Evolutionary conservation across 2,113 vertebrate genomes (phyloP), one percentile per base, ranked within the genome.

Genomic region (Megaceryle torquata): DNA sequence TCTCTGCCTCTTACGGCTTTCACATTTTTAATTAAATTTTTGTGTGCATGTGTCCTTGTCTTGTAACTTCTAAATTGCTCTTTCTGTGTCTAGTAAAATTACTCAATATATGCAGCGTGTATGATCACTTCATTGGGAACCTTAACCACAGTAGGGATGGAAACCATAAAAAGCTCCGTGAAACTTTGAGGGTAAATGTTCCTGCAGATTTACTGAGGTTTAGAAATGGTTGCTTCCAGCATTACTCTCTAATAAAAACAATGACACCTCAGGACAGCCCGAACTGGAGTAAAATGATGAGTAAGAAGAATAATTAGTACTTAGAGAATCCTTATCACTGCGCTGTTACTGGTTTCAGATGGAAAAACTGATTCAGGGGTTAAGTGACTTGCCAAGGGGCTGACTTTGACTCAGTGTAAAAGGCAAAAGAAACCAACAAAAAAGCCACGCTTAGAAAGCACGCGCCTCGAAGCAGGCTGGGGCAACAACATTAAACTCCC

Each of bases 11-110:
- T 92, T 94, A 86, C 13, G 61, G 94, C 95, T 90, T 97, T 97
- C 96, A 97, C 93, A 91, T 96, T 98, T 97, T 97, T 97, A 98
- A 98, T 98, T 97, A 96, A 97, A 89, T 97, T 98, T 97, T 98
- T 97, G 96, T 97, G 97, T 98, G 93, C 97, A 87, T 96, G 95
- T 97, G 96, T 96, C 97, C 97, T 96, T 97, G 93, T 96, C 97
- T 97, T 97, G 98, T 97, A 98, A 97, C 98, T 98, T 97, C 84
- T 43, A 95, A 96, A 97, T 98, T 97, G 97, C 95, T 97, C 96
- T 97, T 98, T 95, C 96, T 93, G 88, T 89, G 92, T 93, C 97
- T 96, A 89, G 95, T 82, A 28, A 96, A 98, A 98, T 98, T 98
- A 97, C 88, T 94, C 95, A 98, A 96, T 94, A 91, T 97, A 97